Evolutionary conservation across 92 coral and sea anemone species (phyloP).

Genomic region (Phenganax subtilis): DNA sequence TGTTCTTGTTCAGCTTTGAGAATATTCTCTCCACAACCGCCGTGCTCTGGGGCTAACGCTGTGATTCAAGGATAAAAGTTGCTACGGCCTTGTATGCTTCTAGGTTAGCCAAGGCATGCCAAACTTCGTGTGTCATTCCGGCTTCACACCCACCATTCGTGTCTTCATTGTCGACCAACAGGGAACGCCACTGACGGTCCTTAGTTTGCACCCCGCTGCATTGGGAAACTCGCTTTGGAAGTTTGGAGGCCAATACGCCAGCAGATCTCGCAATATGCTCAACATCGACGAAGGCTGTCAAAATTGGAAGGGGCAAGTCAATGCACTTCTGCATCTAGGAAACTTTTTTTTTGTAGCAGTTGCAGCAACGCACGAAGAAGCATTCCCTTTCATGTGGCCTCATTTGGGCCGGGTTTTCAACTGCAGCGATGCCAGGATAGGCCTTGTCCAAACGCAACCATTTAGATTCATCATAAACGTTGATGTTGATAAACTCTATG

Average conservation of each 20-base stretch:
- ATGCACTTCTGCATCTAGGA: neutral
- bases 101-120: neutral
- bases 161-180: neutral
- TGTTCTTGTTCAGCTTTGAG: conserved; percentile 16
- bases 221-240: neutral
- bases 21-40: conserved; percentile 8
- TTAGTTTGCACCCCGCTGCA: neutral
- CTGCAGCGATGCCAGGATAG: conserved; percentile 19
- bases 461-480: conserved; percentile 30
- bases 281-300: neutral
- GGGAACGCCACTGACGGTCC: neutral
- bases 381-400: conserved; percentile 30
- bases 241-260: neutral
- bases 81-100: conserved; percentile 4
- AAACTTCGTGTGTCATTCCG: neutral
- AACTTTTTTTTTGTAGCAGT: conserved; percentile 24
- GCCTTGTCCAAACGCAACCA: conserved; percentile 21
- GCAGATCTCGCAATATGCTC: neutral
- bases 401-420: conserved; percentile 1
- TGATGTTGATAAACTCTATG: neutral
- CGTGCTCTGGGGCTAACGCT: conserved; percentile 19
- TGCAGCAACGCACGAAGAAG: conserved; percentile 14
- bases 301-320: neutral
- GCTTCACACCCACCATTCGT: conserved; percentile 15
- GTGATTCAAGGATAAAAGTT: conserved; percentile 26